Evolutionary conservation across 2,888 invertebrate genomes (phyloP).

Genomic region (Emmelina monodactyla): DNA sequence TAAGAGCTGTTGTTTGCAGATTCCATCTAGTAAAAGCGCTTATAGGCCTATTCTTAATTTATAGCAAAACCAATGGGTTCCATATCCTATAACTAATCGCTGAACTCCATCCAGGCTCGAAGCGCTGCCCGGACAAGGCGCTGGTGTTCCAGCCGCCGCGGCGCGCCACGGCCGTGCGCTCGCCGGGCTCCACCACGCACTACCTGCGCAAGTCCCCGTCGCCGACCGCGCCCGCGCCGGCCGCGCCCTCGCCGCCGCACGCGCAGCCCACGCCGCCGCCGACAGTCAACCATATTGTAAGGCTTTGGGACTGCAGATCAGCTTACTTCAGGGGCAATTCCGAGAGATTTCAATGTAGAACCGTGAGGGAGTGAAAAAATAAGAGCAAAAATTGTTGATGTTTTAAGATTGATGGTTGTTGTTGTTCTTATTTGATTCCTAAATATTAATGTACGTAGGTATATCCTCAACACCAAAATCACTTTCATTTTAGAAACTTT

Average conservation of each 20-base stretch:
- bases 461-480: no score
- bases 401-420: no score
- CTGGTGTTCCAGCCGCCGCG: slow-evolving; percentile 75
- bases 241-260: slow-evolving; percentile 27
- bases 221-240: slow-evolving; percentile 74
- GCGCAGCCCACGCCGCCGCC: slow-evolving; percentile 27
- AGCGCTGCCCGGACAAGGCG: slow-evolving; percentile 68
- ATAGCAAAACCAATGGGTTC: neutral
- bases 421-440: no score
- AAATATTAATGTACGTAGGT: no score
- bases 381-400: no score
- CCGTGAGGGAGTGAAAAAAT: no score
- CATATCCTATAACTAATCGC: neutral
- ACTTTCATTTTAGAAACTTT: no score
- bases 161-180: slow-evolving; percentile 83
- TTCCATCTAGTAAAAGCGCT: neutral
- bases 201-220: slow-evolving; percentile 94
- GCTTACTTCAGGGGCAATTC: no score
- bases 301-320: no score
- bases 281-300: slow-evolving; percentile 28
- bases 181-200: slow-evolving; percentile 83
- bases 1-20: no score
- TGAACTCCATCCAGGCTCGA: slow-evolving; percentile 29
- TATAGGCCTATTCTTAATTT: neutral
- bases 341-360: no score